Percentiles rank a stretch among this genome's conserved stretches.
These are phyloP conservation scores for Verasper variegatus DNA, from an alignment of 2,113 vertebrate species.

Conservation along the genomic window DNA sequence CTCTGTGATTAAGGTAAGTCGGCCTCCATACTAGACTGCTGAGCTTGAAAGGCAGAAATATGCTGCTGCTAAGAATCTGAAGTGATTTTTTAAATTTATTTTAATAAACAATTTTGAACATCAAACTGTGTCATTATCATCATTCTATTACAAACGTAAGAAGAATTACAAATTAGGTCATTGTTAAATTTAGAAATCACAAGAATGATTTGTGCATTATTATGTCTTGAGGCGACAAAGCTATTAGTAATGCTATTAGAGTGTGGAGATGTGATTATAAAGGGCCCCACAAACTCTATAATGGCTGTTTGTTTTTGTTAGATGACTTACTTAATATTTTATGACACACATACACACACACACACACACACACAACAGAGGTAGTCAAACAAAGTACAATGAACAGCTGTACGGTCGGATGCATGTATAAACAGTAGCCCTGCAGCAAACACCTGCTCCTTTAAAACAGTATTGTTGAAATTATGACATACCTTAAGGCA, in stretches of 20 bases:
- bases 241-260: not conserved
- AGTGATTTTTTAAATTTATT: not conserved
- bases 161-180: not conserved
- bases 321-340: not conserved
- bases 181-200: not conserved
- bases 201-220: not conserved
- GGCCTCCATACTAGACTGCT: not conserved
- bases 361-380: not conserved
- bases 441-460: slow-evolving; percentile 9
- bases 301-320: not conserved
- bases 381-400: not conserved
- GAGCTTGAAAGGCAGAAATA: too few relatives aligned
- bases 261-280: not conserved
- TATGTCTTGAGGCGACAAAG: not conserved
- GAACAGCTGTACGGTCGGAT: slow-evolving; percentile 1
- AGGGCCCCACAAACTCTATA: not conserved
- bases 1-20: not conserved
- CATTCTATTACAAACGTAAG: not conserved
- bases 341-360: slow-evolving; percentile 11
- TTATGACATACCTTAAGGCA: not conserved
- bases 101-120: not conserved
- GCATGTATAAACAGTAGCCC: not conserved
- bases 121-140: not conserved
- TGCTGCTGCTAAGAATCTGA: not conserved
- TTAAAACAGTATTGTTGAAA: not conserved